Percentiles rank a stretch among this genome's conserved stretches.
These are phyloP conservation scores for Chrysotoxum bicinctum DNA, from an alignment of 2,888 invertebrate species.

Conservation along the genomic window DNA sequence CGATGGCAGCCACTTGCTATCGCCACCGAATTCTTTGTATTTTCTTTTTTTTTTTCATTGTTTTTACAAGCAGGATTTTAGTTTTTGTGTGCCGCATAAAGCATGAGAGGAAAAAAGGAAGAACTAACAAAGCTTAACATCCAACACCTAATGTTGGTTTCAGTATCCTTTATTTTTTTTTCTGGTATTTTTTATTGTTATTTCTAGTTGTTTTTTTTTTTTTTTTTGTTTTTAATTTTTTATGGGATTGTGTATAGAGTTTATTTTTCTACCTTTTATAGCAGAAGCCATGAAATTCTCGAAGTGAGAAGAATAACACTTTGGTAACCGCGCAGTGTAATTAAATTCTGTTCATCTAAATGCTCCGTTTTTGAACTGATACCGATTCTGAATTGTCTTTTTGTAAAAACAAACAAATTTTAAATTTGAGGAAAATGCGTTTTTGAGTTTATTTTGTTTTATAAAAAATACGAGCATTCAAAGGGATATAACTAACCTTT, in stretches of 20 bases:
- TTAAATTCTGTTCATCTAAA: conserved; percentile 38
- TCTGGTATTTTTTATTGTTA: conserved; percentile 1
- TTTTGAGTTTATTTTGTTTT: too few species aligned
- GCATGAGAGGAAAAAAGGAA: neutral
- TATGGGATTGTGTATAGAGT: neutral
- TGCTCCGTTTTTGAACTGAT: neutral
- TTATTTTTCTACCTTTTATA: neutral
- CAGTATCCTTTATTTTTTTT: neutral
- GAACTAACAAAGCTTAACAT: conserved; percentile 58
- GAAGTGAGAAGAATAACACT: conserved; percentile 28
- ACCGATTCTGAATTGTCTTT: neutral
- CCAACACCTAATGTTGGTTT: conserved; percentile 64
- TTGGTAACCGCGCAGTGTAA: conserved; percentile 18
- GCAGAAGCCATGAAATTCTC: conserved; percentile 16
- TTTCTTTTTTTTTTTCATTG: neutral
- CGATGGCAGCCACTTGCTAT: conserved; percentile 60
- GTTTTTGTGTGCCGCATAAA: conserved; percentile 35
- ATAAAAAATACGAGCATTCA: too few species aligned
- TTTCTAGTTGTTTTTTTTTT: conserved; percentile 24
- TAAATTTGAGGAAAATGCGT: neutral
- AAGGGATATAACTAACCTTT: too few species aligned
- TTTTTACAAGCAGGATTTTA: conserved; percentile 16
- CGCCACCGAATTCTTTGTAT: conserved; percentile 30
- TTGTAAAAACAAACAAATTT: too few species aligned
- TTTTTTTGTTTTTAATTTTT: conserved; percentile 1